These are phyloP conservation scores for Fregetta grallaria DNA, from an alignment of 2,113 vertebrate genomes.

Conservation along the genomic window DNA sequence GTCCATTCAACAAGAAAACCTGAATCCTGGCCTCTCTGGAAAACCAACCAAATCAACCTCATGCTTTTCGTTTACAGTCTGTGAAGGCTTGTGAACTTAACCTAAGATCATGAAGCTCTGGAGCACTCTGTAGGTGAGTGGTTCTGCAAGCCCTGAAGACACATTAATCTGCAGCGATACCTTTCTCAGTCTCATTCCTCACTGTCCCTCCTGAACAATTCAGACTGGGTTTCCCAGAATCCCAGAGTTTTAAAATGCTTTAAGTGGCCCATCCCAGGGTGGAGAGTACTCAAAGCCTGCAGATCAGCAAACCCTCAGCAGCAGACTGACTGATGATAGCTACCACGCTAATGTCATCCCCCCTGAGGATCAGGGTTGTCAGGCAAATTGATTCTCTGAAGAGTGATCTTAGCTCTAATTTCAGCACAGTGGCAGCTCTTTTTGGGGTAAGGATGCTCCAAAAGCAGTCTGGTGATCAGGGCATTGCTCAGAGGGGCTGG, in stretches of 20 bases:
- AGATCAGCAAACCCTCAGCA: background rate
- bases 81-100: background rate
- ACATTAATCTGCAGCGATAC: background rate
- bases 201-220: background rate
- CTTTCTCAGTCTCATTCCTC: background rate
- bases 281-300: background rate
- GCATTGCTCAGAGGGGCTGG: background rate
- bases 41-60: background rate
- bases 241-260: background rate
- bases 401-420: slow-evolving; percentile 24
- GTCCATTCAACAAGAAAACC: background rate
- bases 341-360: background rate
- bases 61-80: background rate
- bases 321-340: slow-evolving; percentile 28
- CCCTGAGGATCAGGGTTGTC: background rate
- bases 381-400: slow-evolving; percentile 40
- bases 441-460: background rate
- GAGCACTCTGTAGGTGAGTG: background rate
- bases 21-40: background rate
- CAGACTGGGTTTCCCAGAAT: background rate
- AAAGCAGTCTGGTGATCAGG: background rate
- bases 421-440: background rate
- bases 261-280: background rate
- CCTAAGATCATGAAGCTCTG: background rate
- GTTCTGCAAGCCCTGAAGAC: background rate